Evolutionary conservation across 2,113 vertebrate species (phyloP).

Genomic region (Antechinus flavipes): DNA sequence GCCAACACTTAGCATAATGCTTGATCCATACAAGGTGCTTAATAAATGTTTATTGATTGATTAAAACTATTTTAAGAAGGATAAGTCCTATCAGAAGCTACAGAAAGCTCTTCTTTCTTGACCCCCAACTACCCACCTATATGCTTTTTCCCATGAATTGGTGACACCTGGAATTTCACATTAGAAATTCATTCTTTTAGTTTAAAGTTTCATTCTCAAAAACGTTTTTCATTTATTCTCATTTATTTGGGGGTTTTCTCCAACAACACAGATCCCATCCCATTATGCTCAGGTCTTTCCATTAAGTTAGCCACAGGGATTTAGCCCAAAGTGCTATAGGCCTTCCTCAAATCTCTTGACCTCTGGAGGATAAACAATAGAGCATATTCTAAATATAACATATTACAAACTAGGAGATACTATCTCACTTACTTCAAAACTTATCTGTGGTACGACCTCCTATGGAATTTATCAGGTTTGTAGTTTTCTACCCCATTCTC

Average conservation of each 20-base stretch:
- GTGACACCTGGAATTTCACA: not conserved
- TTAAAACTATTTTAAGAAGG: not conserved
- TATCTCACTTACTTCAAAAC: not conserved
- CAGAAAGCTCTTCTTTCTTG: not conserved
- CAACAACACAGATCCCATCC: not conserved
- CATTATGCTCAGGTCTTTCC: not conserved
- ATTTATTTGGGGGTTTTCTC: not conserved
- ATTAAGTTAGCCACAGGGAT: not conserved
- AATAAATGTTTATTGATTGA: not conserved
- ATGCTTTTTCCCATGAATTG: not conserved
- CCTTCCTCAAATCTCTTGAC: not conserved
- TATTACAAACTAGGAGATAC: not conserved
- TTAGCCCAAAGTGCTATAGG: not conserved
- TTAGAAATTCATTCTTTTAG: not conserved
- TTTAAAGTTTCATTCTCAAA: not conserved
- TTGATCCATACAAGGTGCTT: not conserved
- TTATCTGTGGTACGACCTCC: not conserved
- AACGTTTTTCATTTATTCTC: not conserved
- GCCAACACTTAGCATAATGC: not conserved
- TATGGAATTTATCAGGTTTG: not conserved
- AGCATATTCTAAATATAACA: not conserved
- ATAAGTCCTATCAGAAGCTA: not conserved
- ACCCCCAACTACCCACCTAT: not conserved
- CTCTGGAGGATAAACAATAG: not conserved
- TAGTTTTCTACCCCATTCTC: not conserved